These are phyloP conservation scores for Circaetus gallicus DNA, from an alignment of 2,113 vertebrate genomes.

Conservation along the genomic window DNA sequence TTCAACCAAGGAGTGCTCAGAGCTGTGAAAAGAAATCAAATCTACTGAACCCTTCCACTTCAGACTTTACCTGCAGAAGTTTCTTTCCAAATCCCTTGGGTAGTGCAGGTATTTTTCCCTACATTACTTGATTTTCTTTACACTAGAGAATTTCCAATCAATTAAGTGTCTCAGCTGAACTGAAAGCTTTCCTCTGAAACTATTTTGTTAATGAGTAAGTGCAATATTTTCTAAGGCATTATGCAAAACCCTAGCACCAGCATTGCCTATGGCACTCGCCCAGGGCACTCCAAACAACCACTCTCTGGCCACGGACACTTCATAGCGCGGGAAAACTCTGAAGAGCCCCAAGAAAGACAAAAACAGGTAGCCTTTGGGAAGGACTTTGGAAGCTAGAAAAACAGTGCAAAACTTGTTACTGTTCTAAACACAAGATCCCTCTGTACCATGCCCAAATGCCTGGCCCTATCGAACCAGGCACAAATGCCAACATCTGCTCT, in stretches of 20 bases:
- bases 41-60: neutral
- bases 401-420: neutral
- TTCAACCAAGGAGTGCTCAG: neutral
- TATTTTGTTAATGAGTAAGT: neutral
- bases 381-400: neutral
- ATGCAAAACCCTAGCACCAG: too few relatives aligned
- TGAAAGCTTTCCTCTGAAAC: neutral
- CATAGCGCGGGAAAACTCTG: fast-evolving
- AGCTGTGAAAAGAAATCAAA: neutral
- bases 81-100: neutral
- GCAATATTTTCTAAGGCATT: neutral
- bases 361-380: neutral
- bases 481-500: neutral
- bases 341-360: neutral
- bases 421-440: neutral
- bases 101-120: neutral
- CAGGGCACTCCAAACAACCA: neutral
- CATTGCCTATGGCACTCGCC: neutral
- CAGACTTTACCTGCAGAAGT: neutral
- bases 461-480: neutral
- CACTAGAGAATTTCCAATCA: neutral
- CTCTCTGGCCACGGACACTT: fast-evolving
- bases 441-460: neutral
- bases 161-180: neutral
- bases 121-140: neutral